Base-by-base conservation (phyloP, 2,113 vertebrate genomes). In the Neolamprologus brichardi region DNA sequence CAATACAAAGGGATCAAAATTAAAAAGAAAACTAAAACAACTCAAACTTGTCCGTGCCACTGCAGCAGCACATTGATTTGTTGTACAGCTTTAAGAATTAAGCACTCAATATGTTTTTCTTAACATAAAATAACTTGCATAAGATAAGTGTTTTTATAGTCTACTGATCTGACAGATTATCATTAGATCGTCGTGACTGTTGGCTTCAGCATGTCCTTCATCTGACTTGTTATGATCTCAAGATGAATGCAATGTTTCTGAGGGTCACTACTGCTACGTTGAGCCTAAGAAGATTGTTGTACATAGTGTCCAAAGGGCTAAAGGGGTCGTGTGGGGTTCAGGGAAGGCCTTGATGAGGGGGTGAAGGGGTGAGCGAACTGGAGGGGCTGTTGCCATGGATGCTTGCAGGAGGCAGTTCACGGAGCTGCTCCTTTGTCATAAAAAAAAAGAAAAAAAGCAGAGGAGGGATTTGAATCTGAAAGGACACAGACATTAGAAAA, bases 401-500 rank as follows among this genome's bases (percentile, higher is more conserved):
- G 28, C 89, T 91, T 82, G 93, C 53, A 86, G 88, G 88, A 92
- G 86, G 89, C 88, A 88, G 91, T 93, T 91, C 91, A 86, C 77
- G 75, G 92, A 92, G 92, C 86, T 79, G 79, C 89, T 89, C 84
- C 81, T 92, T 95, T 95, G 95, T 95, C 92, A 94, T 67, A 75
- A 87, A 18, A 62, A 14, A 64, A 90, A 18, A 62, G 9, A 64
- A 90, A 87, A 89, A 93, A 93, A 93, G 89, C 90, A 53, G 49
- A 88, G 51, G 54, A 77, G 72, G 91, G 89, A 96, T 96, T 95
- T 94, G 89, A 96, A 96, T 96, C 88, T 94, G 92, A 96, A 96
- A 94, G 86, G 93, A 93, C 88, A 89, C 89, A 84, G 92, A 94
- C 89, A 91, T 90, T 77, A 89, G 91, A 93, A 90, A 91, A 87